Base-by-base conservation (phyloP, 2,797 vertebrate genomes). In the Crypturellus tataupa region DNA sequence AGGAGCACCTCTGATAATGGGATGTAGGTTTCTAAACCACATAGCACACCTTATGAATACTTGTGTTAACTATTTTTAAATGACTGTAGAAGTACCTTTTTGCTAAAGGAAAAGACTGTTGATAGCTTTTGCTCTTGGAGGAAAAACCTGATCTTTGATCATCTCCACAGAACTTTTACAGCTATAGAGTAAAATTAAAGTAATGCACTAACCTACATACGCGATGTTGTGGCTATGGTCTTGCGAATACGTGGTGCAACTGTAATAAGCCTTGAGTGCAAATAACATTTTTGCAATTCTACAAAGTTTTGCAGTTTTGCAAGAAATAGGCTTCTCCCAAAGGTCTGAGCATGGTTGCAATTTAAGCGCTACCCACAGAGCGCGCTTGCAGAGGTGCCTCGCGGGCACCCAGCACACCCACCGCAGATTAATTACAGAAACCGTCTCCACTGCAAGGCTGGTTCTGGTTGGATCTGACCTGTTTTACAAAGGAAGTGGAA, bases 401-500 rank as follows among this genome's bases (percentile, higher is more conserved):
- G 68, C 64, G 80, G 46, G 53, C 86, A 60, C 81, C 84, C 83
- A 82, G 80, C 90, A 96, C 85, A 58, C 85, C 89, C 80, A 80
- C 70, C 67, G 92, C 78, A 78, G 90, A 95, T 96, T 96, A 97
- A 97, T 97, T 94, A 96, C 91, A 94, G 69, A 82, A 93, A 72
- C 88, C 95, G 93, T 95, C 93, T 94, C 85, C 6, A 0, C 78
- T 94, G 85, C 81, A 92, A 80, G 37, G 65, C 65, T 35, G 19
- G 79, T 96, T 96, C 84, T 95, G 94, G 76, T 96, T 91, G 94
- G 89, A 95, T 89, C 72, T 94, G 95, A 94, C 82, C 73, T 80
- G 49, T 96, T 97, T 95, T 93, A 95, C 92, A 97, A 97, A 97
- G 96, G 72, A 96, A 96, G 95, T 87, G 84, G 94, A 97, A 96